A percentile compares a stretch with the other conserved stretches of the same genome.
phyloP scores from a whole-genome alignment of 2,888 invertebrate genomes.

The Oligia latruncula region DNA sequence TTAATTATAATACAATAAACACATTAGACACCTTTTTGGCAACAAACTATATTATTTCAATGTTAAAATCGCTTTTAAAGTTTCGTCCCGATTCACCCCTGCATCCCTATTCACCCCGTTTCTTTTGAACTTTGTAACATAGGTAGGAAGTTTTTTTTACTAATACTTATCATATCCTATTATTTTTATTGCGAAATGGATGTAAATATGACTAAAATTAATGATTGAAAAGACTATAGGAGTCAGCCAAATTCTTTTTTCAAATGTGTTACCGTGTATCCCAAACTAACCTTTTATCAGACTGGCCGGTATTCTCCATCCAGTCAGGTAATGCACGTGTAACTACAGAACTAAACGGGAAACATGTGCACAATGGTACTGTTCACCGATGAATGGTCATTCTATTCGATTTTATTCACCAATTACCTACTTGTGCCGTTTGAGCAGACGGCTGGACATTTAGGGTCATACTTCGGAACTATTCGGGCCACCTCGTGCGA shows the following conservation, averaged over 20 bases:
- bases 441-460: slow-evolving; percentile 44
- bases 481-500: slow-evolving; percentile 40
- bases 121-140: neutral
- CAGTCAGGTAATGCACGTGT: slow-evolving; percentile 30
- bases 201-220: neutral
- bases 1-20: too few relatives aligned
- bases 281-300: slow-evolving; percentile 28
- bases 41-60: too few relatives aligned
- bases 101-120: too few relatives aligned
- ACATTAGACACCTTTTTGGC: too few relatives aligned
- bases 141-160: neutral
- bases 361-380: slow-evolving; percentile 43
- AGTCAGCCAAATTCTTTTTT: neutral
- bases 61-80: too few relatives aligned
- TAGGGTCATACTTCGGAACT: slow-evolving; percentile 36
- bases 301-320: neutral
- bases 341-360: slow-evolving; percentile 30
- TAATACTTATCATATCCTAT: neutral
- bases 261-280: neutral
- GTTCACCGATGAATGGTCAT: slow-evolving; percentile 54
- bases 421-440: slow-evolving; percentile 77
- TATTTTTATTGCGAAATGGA: neutral
- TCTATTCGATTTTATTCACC: slow-evolving; percentile 58
- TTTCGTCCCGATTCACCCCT: too few relatives aligned
- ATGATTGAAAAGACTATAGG: neutral